A percentile compares a stretch with the other conserved stretches of the same genome.
phyloP scores from a whole-genome alignment of 2,113 vertebrate genomes.

The Grallaria varia region DNA sequence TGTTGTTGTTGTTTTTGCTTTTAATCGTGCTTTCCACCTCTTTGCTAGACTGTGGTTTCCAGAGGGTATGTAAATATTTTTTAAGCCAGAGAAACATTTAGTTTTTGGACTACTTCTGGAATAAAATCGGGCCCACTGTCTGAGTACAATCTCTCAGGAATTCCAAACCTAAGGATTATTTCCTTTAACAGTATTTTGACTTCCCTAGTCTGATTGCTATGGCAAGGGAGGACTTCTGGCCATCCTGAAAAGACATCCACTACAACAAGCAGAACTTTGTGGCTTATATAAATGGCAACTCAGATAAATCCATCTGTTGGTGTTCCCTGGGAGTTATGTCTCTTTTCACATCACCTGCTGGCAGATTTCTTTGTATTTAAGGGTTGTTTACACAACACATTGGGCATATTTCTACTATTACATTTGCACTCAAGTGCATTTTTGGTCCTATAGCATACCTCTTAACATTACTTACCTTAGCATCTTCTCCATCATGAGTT shows the following conservation, averaged over 20 bases:
- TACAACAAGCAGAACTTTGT: background rate
- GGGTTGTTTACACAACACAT: background rate
- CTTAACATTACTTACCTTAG: background rate
- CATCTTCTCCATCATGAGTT: background rate
- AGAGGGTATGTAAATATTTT: background rate
- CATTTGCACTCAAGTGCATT: too few species aligned
- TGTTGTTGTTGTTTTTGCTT: background rate
- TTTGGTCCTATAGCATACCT: background rate
- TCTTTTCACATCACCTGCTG: background rate
- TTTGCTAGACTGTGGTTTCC: background rate
- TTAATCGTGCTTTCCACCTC: background rate
- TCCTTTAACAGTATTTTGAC: background rate
- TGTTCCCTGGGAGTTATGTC: background rate
- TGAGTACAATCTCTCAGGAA: background rate
- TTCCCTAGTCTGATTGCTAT: background rate
- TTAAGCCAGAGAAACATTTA: background rate
- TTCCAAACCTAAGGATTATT: background rate
- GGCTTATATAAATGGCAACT: background rate
- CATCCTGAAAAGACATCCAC: background rate
- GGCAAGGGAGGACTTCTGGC: background rate
- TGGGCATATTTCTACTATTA: background rate
- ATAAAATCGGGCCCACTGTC: background rate
- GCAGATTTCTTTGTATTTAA: background rate
- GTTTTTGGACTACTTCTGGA: background rate
- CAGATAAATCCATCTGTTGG: background rate